Evolutionary conservation across 2,888 invertebrate genomes (phyloP).

Genomic region (Mylabris sibirica): DNA sequence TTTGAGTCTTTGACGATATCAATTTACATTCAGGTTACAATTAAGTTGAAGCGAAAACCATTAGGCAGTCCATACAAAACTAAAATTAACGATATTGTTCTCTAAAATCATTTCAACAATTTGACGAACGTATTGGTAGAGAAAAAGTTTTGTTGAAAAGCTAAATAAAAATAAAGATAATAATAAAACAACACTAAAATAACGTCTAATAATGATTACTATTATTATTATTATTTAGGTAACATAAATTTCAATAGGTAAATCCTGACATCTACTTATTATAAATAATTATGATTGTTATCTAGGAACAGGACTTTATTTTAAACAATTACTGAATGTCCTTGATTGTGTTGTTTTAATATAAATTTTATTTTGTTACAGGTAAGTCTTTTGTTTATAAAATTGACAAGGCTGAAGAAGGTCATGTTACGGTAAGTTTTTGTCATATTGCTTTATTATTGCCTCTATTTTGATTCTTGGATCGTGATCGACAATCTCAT

Average conservation of each 20-base stretch:
- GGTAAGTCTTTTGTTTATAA: slow-evolving; percentile 36
- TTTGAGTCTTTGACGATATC: slow-evolving; percentile 33
- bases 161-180: not conserved
- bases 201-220: slow-evolving; percentile 28
- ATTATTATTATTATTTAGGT: slow-evolving; percentile 20
- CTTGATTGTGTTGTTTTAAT: slow-evolving; percentile 31
- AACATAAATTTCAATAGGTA: slow-evolving; percentile 31
- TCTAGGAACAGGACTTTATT: slow-evolving; percentile 27
- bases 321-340: slow-evolving; percentile 23
- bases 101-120: slow-evolving; percentile 2
- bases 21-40: slow-evolving; percentile 22
- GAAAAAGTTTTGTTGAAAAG: slow-evolving; percentile 14
- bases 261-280: slow-evolving; percentile 32
- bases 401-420: slow-evolving; percentile 37
- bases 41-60: slow-evolving; percentile 23
- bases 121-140: slow-evolving; percentile 9
- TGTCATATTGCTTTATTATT: slow-evolving; percentile 40
- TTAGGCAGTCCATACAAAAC: slow-evolving; percentile 25
- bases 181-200: slow-evolving; percentile 17
- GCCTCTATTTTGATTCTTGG: slow-evolving; percentile 37
- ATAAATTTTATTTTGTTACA: slow-evolving; percentile 29
- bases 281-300: slow-evolving; percentile 34
- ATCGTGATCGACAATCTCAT: slow-evolving; percentile 43
- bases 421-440: slow-evolving; percentile 43
- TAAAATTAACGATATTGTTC: slow-evolving; percentile 26